Evolutionary conservation across 2,797 vertebrate species (phyloP).

Genomic region (Anguilla megastoma): DNA sequence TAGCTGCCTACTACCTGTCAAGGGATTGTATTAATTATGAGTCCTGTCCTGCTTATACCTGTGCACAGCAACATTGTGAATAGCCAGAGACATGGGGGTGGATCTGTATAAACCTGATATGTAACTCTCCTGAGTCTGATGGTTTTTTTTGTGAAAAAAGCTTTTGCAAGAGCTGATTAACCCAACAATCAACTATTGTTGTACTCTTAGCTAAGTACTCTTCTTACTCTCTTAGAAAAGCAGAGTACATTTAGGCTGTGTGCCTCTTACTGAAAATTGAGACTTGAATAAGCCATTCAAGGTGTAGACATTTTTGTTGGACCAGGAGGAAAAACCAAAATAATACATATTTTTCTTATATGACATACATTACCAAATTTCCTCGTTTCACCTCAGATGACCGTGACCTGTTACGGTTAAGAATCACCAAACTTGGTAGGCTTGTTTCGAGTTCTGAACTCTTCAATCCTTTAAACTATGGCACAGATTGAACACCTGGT

Average conservation of each 20-base stretch:
- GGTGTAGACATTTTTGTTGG: neutral
- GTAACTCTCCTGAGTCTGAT: neutral
- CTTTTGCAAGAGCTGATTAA: neutral
- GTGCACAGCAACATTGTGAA: neutral
- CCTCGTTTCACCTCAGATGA: too few species aligned
- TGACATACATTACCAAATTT: too few species aligned
- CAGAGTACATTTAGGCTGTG: too few species aligned
- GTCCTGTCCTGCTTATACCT: neutral
- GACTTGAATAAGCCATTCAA: neutral
- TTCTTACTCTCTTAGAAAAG: too few species aligned
- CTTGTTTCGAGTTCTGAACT: too few species aligned
- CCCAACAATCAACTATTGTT: neutral
- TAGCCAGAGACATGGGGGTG: neutral
- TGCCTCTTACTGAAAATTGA: too few species aligned
- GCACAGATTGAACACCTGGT: too few species aligned
- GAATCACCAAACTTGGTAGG: too few species aligned
- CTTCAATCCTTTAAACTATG: too few species aligned
- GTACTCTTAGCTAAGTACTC: too few species aligned
- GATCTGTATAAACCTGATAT: neutral
- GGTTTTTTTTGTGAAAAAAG: neutral
- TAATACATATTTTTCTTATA: too few species aligned
- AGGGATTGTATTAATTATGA: neutral
- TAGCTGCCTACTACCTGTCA: neutral
- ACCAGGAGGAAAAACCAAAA: neutral
- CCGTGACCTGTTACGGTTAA: too few species aligned